These are phyloP conservation scores for Hydrochoerus hydrochaeris DNA, from an alignment of 2,113 vertebrate species.

Conservation along the genomic window DNA sequence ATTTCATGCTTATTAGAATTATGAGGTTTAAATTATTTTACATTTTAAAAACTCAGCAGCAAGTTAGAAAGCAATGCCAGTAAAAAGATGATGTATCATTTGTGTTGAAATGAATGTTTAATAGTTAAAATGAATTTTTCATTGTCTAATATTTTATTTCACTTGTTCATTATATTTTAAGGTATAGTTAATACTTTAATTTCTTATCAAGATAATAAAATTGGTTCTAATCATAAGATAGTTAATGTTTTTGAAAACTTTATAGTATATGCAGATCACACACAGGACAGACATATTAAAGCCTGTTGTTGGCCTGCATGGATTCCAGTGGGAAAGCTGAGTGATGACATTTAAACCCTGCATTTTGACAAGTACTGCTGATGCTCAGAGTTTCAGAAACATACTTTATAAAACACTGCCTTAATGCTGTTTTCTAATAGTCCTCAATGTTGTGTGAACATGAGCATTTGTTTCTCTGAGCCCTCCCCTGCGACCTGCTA, in stretches of 20 bases:
- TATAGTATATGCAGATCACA: accelerated
- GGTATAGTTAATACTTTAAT: background rate
- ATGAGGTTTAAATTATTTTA: background rate
- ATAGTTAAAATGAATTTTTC: background rate
- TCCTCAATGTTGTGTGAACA: background rate
- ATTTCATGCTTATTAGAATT: conserved; percentile 29
- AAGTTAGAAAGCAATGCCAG: background rate
- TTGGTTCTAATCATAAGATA: background rate
- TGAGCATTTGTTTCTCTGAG: background rate
- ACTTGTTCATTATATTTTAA: background rate
- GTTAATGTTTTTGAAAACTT: background rate
- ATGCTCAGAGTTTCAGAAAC: background rate
- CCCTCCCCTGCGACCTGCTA: background rate
- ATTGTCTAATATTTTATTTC: background rate
- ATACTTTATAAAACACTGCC: background rate
- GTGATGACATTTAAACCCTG: no score
- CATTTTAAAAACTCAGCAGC: background rate
- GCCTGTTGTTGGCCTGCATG: background rate
- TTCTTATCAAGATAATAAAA: background rate
- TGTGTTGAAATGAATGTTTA: conserved; percentile 5
- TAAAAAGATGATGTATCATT: background rate
- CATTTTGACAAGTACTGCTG: background rate
- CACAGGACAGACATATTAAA: background rate
- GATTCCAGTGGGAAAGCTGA: background rate
- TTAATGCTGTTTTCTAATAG: background rate